Base-by-base conservation (phyloP, 2,888 invertebrate species). In the Ligdia adustata region DNA sequence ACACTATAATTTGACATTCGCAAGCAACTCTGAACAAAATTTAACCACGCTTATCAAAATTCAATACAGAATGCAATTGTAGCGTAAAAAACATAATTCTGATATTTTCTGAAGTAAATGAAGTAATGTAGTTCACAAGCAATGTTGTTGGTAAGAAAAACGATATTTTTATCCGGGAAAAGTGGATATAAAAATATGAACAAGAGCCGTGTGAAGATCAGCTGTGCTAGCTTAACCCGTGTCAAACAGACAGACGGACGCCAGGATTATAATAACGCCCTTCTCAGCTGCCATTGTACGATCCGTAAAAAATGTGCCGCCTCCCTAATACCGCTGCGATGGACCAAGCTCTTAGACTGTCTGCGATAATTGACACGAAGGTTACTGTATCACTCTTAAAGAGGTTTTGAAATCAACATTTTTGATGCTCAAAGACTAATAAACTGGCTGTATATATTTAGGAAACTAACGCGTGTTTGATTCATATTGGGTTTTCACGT, bases 241-340 rank as follows among this genome's bases (percentile, higher is more conserved):
- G 72, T 79, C 77, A 75, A 52, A 34, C 13, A 52, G 69, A 72
- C 73, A 60, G 76, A 65, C 72, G 55, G 72, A 69, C 66, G 52
- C 62, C 56, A 60, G 75, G 75, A 71, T 75, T 76, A 78, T 66
- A 70, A 62, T 64, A 69, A 63, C 61, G 57, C 62, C 58, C 60
- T 63, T 60, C 64, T 62, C 57, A 54, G 42, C 69, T 70, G 65
- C 58, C 54, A 52, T 55, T 49, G 48, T 60, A 32, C 16, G 42
- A 38, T 33, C 32, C 7, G 53, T 49, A 46, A 56, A 45, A 56
- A 55, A 52, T 55, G 55, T 55, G 55, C 35, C 12, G 20, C 31
- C 46, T 35, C 28, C 15, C 33, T 44, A 35, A 44, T 32, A 44
- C 52, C 38, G 34, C 48, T 50, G 26, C 27, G 44, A 50, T 44